phyloP scores from a whole-genome alignment of 1,140 invertebrate species.

The Papilio helenus region DNA sequence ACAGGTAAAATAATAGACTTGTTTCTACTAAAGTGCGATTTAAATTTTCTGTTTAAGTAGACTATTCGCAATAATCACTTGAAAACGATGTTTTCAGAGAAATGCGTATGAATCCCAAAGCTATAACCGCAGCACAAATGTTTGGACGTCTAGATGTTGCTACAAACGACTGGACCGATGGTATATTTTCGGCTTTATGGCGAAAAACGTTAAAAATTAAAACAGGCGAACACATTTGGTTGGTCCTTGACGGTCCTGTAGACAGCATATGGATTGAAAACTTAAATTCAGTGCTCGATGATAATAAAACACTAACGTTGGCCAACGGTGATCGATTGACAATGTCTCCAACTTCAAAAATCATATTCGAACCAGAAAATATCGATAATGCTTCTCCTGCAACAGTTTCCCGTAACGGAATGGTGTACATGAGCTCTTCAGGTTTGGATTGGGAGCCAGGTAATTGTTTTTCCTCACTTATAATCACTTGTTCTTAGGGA shows the following conservation, averaged over 20 bases:
- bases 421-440: constrained; percentile 99
- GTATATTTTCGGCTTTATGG: constrained; percentile 98
- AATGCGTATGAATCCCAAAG: constrained; percentile 99
- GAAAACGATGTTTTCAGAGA: constrained; percentile 84
- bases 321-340: constrained; percentile 96
- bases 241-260: constrained; percentile 97
- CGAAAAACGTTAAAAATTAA: constrained; percentile 95
- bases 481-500: neutral
- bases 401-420: constrained; percentile 97
- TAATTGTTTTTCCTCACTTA: constrained; percentile 49
- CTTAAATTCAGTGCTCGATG: constrained; percentile 97
- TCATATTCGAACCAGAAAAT: constrained; percentile 98
- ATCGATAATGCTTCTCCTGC: constrained; percentile 98
- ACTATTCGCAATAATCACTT: neutral
- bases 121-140: constrained; percentile 98
- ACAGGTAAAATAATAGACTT: constrained; percentile 84
- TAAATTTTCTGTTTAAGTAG: neutral
- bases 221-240: constrained; percentile 94
- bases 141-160: constrained; percentile 97
- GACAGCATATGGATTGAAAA: constrained; percentile 99
- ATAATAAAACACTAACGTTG: constrained; percentile 96
- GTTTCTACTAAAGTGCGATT: neutral
- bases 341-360: constrained; percentile 96
- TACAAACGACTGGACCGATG: constrained; percentile 99
- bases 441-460: constrained; percentile 95